phyloP scores from a whole-genome alignment of 1,140 invertebrate genomes.

The Leptinotarsa lineolata region DNA sequence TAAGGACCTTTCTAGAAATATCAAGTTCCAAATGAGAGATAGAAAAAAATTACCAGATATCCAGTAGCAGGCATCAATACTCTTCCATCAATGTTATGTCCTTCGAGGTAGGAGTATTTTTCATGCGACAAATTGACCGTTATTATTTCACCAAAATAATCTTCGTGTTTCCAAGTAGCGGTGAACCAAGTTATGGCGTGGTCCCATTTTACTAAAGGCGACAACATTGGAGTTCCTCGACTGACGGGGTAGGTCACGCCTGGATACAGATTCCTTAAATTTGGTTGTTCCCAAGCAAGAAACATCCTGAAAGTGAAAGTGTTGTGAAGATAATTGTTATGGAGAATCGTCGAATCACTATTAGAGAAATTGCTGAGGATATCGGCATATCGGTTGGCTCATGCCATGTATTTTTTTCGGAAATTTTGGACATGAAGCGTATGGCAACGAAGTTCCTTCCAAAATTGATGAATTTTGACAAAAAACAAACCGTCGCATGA shows the following conservation, averaged over 20 bases:
- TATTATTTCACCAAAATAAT: constrained; percentile 66
- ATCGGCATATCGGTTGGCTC: no score
- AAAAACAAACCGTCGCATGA: no score
- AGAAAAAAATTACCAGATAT: constrained; percentile 57
- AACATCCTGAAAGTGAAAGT: not conserved
- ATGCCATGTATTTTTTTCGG: no score
- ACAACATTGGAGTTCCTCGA: constrained; percentile 64
- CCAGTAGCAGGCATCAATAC: constrained; percentile 87
- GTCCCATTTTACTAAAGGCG: constrained; percentile 67
- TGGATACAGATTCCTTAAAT: constrained; percentile 56
- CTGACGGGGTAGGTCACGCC: constrained; percentile 63
- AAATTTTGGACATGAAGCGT: no score
- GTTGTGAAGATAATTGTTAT: no score
- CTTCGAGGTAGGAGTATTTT: constrained; percentile 75
- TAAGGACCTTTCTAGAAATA: no score
- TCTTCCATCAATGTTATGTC: constrained; percentile 86
- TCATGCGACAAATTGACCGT: constrained; percentile 65
- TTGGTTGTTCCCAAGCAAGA: constrained; percentile 13
- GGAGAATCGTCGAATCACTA: no score
- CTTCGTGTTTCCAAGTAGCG: constrained; percentile 53
- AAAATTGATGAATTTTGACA: no score
- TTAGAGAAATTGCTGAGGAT: no score
- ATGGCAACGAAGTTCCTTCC: no score
- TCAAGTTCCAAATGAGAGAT: no score
- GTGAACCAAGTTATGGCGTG: constrained; percentile 59